phyloP scores from a whole-genome alignment of 2,888 invertebrate genomes.

The Rhimphoctona megacephalus region DNA sequence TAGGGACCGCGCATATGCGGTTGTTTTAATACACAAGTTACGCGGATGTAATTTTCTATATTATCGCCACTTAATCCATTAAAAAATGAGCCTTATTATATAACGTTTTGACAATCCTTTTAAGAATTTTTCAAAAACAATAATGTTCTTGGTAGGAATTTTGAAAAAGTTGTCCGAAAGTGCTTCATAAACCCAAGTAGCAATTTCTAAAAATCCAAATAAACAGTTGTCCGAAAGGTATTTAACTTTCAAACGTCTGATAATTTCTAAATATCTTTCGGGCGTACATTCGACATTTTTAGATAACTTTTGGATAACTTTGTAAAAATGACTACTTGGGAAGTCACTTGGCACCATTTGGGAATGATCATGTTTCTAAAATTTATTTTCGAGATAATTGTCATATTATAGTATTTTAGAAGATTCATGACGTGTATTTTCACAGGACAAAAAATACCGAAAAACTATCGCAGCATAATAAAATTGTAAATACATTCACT shows the following conservation, averaged over 20 bases:
- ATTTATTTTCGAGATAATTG: too few relatives aligned
- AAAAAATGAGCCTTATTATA: neutral
- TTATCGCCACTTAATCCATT: neutral
- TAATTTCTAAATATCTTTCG: neutral
- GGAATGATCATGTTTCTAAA: too few relatives aligned
- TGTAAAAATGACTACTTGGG: too few relatives aligned
- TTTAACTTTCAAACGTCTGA: neutral
- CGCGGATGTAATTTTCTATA: slow-evolving; percentile 18
- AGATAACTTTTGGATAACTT: too few relatives aligned
- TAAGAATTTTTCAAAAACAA: neutral
- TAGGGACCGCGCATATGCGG: slow-evolving; percentile 32
- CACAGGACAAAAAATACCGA: too few relatives aligned
- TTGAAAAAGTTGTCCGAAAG: neutral
- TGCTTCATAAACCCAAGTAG: neutral
- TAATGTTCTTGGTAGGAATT: too few relatives aligned
- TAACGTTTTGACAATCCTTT: neutral
- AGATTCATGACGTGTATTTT: too few relatives aligned
- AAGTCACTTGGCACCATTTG: too few relatives aligned
- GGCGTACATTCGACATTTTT: neutral
- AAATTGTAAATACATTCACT: too few relatives aligned
- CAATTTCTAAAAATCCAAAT: neutral
- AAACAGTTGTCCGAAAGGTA: neutral
- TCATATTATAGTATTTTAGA: too few relatives aligned
- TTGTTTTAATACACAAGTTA: slow-evolving; percentile 54
- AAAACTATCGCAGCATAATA: too few relatives aligned